phyloP scores from a whole-genome alignment of 2,797 vertebrate species.

The Macrochelys suwanniensis region DNA sequence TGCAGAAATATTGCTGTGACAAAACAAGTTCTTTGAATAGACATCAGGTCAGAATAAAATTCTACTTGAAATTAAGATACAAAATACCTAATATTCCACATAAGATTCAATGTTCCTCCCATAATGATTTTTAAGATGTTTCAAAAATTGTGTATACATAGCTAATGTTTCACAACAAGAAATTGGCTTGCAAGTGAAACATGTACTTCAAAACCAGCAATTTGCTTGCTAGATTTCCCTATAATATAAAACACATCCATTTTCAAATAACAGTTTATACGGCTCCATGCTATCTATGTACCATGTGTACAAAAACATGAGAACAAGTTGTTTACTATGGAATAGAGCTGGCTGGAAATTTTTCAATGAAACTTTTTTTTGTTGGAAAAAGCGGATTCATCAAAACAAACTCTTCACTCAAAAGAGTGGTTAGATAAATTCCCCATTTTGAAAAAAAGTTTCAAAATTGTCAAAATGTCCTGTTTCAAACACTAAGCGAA shows the following conservation, averaged over 20 bases:
- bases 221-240: not conserved
- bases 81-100: not conserved
- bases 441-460: not conserved
- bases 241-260: not conserved
- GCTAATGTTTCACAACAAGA: not conserved
- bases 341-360: rapidly evolving
- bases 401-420: not conserved
- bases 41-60: not conserved
- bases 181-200: not conserved
- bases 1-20: not conserved
- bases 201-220: not conserved
- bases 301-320: not conserved
- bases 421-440: not conserved
- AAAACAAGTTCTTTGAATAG: not conserved
- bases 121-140: not conserved
- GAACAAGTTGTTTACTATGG: not conserved
- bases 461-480: not conserved
- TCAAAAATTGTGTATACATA: not conserved
- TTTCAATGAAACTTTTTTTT: not conserved
- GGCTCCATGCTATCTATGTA: not conserved
- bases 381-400: not conserved
- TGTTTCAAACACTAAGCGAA: not conserved
- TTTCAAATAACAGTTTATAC: not conserved
- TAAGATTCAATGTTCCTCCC: not conserved
- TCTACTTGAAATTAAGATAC: not conserved